Evolutionary conservation across 2,888 invertebrate species (phyloP).

Genomic region (Aleiodes testaceus): DNA sequence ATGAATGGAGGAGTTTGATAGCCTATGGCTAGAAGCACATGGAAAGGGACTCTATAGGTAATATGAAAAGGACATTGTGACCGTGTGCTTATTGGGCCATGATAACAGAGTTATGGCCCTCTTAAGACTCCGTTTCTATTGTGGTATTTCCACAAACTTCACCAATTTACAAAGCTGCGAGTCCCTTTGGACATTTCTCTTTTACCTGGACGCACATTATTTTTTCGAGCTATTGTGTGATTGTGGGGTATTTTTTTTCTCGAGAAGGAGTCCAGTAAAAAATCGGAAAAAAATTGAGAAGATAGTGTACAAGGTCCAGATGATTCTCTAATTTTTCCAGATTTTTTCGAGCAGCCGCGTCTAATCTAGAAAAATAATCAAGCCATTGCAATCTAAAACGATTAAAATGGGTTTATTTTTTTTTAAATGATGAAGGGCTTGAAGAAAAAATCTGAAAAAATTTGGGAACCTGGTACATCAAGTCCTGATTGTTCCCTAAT

Average conservation of each 20-base stretch:
- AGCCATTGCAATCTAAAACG: no score
- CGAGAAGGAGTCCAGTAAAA: no score
- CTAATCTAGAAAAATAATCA: no score
- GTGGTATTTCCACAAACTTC: conserved; percentile 53
- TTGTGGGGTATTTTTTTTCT: no score
- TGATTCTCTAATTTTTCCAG: no score
- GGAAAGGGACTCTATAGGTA: conserved; percentile 13
- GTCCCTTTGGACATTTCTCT: conserved; percentile 38
- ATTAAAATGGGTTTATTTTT: neutral
- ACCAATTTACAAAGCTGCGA: conserved; percentile 60
- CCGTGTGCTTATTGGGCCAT: conserved; percentile 65
- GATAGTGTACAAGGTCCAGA: neutral
- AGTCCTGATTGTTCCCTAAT: no score
- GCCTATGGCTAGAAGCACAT: conserved; percentile 24
- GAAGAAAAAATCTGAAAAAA: no score
- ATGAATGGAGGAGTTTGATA: conserved; percentile 38
- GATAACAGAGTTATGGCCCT: conserved; percentile 69
- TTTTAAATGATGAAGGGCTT: neutral
- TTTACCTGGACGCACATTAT: conserved; percentile 12
- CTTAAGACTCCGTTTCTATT: conserved; percentile 50
- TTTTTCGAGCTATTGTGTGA: conserved; percentile 22
- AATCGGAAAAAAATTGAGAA: neutral
- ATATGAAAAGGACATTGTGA: conserved; percentile 59
- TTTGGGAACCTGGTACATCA: no score
- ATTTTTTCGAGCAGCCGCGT: neutral